Conservation (phyloP, 2,113 vertebrate genomes). For the Panurus biarmicus region DNA sequence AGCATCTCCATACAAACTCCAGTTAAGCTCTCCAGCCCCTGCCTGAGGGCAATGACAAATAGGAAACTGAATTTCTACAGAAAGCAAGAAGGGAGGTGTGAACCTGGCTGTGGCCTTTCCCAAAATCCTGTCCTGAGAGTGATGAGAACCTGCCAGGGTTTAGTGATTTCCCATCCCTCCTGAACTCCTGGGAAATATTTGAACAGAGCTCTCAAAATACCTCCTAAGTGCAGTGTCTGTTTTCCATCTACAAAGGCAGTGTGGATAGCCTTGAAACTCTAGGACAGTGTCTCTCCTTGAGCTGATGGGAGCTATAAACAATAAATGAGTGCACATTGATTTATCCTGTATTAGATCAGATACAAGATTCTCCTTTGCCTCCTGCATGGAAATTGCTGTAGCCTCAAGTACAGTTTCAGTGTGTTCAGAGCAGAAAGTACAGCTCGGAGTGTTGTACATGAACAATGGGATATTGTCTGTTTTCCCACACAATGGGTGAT, state of each 20-base stretch:
- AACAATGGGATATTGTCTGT: slow-evolving; percentile 39
- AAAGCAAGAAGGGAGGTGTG: neutral
- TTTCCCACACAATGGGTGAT: slow-evolving; percentile 19
- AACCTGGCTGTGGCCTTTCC: neutral
- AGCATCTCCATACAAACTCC: neutral
- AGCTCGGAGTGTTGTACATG: neutral
- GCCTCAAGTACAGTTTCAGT: slow-evolving; percentile 33
- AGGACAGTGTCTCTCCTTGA: slow-evolving; percentile 44
- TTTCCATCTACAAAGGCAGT: neutral
- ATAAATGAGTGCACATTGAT: slow-evolving; percentile 26
- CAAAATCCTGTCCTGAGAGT: neutral
- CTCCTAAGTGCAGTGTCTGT: neutral
- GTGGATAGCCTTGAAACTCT: slow-evolving; percentile 33
- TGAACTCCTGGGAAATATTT: neutral
- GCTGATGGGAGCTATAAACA: slow-evolving; percentile 31
- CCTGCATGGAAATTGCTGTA: slow-evolving; percentile 45
- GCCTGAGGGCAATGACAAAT: neutral
- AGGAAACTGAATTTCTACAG: neutral
- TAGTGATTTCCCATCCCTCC: neutral
- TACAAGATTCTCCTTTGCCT: slow-evolving; percentile 37
- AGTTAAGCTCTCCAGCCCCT: neutral
- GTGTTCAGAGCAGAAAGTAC: slow-evolving; percentile 46
- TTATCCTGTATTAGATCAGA: slow-evolving; percentile 35
- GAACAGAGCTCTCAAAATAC: neutral
- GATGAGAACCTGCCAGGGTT: neutral